These are phyloP conservation scores for Pseudochromis fuscus DNA, from an alignment of 2,797 vertebrate genomes.

Conservation along the genomic window DNA sequence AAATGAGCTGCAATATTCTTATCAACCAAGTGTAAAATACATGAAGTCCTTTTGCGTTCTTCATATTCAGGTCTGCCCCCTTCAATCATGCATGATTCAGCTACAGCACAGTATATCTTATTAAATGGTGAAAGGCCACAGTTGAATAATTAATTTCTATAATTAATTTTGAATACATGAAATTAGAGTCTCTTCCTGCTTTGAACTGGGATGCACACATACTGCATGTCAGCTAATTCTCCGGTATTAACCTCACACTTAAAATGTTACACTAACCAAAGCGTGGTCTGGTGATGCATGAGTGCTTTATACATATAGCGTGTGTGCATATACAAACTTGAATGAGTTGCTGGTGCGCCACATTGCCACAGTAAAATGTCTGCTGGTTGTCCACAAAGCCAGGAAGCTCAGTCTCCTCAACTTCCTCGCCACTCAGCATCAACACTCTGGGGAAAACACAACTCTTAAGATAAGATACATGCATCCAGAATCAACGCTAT, in stretches of 20 bases:
- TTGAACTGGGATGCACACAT: slow-evolving; percentile 17
- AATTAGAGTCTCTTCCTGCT: slow-evolving; percentile 17
- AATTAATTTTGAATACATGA: slow-evolving; percentile 45
- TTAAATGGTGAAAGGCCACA: slow-evolving; percentile 42
- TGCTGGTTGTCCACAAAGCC: slow-evolving; percentile 99
- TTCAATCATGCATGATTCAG: slow-evolving; percentile 65
- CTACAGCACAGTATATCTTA: slow-evolving; percentile 41
- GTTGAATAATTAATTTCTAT: slow-evolving; percentile 53
- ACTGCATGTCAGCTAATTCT: not conserved
- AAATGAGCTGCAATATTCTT: slow-evolving; percentile 64
- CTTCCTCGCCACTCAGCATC: slow-evolving; percentile 97
- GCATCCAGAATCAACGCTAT: slow-evolving; percentile 14
- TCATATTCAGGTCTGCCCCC: slow-evolving; percentile 33
- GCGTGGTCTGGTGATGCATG: not conserved
- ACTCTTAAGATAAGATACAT: slow-evolving; percentile 43
- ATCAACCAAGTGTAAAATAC: slow-evolving; percentile 51
- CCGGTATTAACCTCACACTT: not conserved
- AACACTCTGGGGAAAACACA: slow-evolving; percentile 87
- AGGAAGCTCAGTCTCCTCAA: slow-evolving; percentile 96
- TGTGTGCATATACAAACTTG: slow-evolving; percentile 84
- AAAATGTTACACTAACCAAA: not conserved
- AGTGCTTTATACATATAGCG: not conserved
- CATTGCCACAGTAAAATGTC: slow-evolving; percentile 98
- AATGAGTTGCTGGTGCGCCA: slow-evolving; percentile 95
- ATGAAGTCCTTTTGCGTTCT: slow-evolving; percentile 39